Percentiles rank a stretch among this genome's conserved stretches.
Conservation (phyloP, 1,140 invertebrate genomes). For the Harlomillsia oculata region DNA sequence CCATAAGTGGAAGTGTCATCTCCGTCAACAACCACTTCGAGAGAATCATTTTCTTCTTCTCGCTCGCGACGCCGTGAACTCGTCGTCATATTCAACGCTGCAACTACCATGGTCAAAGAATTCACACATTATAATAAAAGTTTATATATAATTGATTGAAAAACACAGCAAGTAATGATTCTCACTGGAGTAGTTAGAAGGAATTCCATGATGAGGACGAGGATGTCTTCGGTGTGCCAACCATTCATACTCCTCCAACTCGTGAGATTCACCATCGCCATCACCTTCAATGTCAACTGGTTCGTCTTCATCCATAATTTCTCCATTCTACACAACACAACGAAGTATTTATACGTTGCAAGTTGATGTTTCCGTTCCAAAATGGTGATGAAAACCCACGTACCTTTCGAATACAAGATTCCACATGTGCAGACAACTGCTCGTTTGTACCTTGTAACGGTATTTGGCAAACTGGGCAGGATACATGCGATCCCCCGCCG, state of each 20-base stretch:
- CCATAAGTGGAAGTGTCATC: constrained; percentile 67
- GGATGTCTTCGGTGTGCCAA: constrained; percentile 61
- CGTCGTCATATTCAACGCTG: constrained; percentile 49
- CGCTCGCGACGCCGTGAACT: constrained; percentile 43
- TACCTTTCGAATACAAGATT: constrained; percentile 58
- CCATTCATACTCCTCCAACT: constrained; percentile 73
- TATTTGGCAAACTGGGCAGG: constrained; percentile 67
- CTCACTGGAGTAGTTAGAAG: constrained; percentile 41
- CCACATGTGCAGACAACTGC: constrained; percentile 66
- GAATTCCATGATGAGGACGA: constrained; percentile 56
- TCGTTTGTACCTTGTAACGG: constrained; percentile 49
- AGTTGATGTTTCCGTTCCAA: too few relatives aligned
- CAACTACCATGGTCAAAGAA: constrained; percentile 38
- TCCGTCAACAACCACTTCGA: constrained; percentile 58
- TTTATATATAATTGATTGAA: too few relatives aligned
- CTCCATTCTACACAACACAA: constrained; percentile 34
- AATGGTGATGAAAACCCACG: too few relatives aligned
- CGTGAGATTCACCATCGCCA: constrained; percentile 50
- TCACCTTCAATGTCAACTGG: constrained; percentile 54
- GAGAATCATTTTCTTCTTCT: constrained; percentile 65
- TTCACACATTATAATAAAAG: neutral
- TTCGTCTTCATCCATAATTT: constrained; percentile 51
- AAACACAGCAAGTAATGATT: neutral
- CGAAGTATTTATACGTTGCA: neutral
- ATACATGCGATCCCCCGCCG: constrained; percentile 44